Base-by-base conservation (phyloP, 1,140 invertebrate species). In the Scaptomyza graminum region DNA sequence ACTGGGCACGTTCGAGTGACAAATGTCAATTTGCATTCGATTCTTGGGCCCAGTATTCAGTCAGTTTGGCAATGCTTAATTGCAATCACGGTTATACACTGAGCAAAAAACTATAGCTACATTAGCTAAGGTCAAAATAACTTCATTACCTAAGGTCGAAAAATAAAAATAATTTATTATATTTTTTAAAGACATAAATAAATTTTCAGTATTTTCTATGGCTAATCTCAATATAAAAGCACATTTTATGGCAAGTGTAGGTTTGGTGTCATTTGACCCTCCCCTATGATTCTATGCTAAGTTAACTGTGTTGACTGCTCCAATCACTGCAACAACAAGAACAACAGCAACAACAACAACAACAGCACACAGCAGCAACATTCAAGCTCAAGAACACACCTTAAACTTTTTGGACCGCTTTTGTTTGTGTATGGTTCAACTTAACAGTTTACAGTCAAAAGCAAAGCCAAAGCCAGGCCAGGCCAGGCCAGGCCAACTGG, bases 321-420 rank as follows among this genome's bases (percentile, higher is more conserved):
- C 74, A 81, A 66, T 84, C 69, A 68, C 80, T 57, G 64, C 54
- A 68, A 15, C 49, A 44, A 1, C 12, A 50, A 39, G 31, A 50
- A 34, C 68, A 56, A 18, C 16, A 76, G 57, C 60, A 74, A 15
- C 56, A 76, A 61, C 60, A 68, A n/a, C 56, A 55, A 28, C 41
- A 25, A 25, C 41, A 54, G 43, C 61, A 69, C 46, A 18, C 76
- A 37, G 54, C 56, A 52, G 50, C 56, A 22, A 37, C 57, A 55
- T 85, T 90, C 85, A 90, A 90, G 85, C 85, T 90, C 85, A 90
- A 90, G 85, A 90, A 90, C 87, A 90, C 87, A 90, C 87, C 87
- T 90, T 90, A 90, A 90, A 90, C 79, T 65, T 69, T 76, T 72
- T 63, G 55, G 63, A 37, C 46, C 56, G 61, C 59, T 74, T 70